phyloP scores from a whole-genome alignment of 2,888 invertebrate genomes.

The Meteorus colon region DNA sequence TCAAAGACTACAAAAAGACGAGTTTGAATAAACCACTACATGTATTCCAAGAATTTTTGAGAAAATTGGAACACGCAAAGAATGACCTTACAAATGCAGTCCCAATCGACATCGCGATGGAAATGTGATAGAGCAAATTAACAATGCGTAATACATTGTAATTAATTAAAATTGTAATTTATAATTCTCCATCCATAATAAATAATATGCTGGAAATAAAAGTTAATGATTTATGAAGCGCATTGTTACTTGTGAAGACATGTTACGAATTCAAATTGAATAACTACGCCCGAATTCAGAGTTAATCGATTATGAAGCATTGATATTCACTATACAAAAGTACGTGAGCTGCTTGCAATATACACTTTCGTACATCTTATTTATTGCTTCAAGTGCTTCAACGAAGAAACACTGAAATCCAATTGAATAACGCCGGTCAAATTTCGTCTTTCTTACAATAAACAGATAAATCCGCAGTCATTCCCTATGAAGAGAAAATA shows the following conservation, averaged over 20 bases:
- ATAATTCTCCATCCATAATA: background rate
- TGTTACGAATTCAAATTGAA: background rate
- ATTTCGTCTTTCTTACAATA: no score
- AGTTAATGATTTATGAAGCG: background rate
- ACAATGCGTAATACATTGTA: background rate
- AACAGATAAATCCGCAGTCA: no score
- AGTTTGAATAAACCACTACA: constrained; percentile 80
- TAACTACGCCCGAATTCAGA: background rate
- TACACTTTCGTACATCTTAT: background rate
- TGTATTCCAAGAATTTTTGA: constrained; percentile 84
- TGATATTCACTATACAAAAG: background rate
- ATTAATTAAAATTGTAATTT: background rate
- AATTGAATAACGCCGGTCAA: no score
- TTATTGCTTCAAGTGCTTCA: no score
- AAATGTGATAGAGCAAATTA: background rate
- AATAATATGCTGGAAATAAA: background rate
- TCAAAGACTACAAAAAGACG: constrained; percentile 86
- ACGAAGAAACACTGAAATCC: no score
- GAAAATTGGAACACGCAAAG: constrained; percentile 75
- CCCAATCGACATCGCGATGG: background rate
- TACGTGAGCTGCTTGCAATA: background rate
- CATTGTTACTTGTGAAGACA: background rate
- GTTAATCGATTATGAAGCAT: background rate
- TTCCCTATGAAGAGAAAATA: no score
- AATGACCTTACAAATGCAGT: constrained; percentile 9